These are phyloP conservation scores for Ibycter americanus DNA, from an alignment of 2,797 vertebrate species.

Conservation along the genomic window DNA sequence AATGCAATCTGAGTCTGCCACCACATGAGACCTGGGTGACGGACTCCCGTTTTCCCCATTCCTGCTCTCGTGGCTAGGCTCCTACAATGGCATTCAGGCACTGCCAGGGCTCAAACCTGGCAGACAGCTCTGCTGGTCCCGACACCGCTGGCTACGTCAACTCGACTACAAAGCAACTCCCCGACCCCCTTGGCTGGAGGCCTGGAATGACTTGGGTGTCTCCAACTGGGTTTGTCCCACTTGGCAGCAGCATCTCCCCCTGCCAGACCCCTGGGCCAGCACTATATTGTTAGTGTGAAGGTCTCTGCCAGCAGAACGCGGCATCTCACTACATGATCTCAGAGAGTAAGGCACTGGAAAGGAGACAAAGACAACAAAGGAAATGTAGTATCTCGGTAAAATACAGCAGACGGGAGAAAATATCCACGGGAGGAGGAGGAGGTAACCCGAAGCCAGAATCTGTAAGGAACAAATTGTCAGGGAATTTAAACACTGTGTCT, in stretches of 20 bases:
- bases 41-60: background rate
- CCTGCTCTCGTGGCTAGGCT: background rate
- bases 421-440: background rate
- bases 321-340: conserved; percentile 11
- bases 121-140: background rate
- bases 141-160: background rate
- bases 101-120: conserved; percentile 23
- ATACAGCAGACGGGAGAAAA: background rate
- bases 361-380: conserved; percentile 47
- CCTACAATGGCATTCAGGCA: background rate
- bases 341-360: conserved; percentile 28
- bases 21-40: background rate
- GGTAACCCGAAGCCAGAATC: background rate
- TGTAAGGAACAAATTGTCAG: background rate
- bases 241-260: conserved; percentile 16
- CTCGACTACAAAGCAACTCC: conserved; percentile 2
- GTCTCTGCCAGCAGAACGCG: conserved; percentile 30
- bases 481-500: background rate
- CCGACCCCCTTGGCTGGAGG: conserved; percentile 48
- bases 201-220: conserved; percentile 59
- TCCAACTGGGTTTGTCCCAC: conserved; percentile 36
- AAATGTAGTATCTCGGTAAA: conserved; percentile 22
- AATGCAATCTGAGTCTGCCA: background rate
- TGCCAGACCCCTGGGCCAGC: background rate
- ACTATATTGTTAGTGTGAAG: conserved; percentile 10